phyloP scores from a whole-genome alignment of 2,113 vertebrate species.

The Isichthys henryi region DNA sequence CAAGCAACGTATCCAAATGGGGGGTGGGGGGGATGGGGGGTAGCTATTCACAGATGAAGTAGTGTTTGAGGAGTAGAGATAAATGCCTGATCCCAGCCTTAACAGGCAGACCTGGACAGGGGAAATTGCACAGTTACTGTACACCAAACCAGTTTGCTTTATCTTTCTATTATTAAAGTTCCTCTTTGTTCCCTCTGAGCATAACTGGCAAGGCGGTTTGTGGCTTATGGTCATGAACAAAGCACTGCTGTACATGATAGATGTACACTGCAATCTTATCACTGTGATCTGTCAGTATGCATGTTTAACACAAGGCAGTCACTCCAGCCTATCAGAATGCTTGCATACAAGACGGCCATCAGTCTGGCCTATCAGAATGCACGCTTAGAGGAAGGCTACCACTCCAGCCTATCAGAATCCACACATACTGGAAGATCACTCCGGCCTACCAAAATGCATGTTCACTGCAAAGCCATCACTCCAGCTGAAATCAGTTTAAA shows the following conservation, averaged over 20 bases:
- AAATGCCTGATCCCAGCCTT: neutral
- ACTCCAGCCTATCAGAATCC: neutral
- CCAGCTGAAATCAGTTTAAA: neutral
- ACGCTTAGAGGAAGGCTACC: neutral
- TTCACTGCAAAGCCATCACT: neutral
- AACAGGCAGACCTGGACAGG: neutral
- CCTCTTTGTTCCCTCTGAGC: neutral
- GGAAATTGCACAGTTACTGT: neutral
- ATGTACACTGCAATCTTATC: neutral
- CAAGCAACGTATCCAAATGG: neutral
- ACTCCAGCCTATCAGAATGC: neutral
- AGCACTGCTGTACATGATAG: neutral
- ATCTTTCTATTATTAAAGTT: neutral
- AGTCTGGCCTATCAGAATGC: neutral
- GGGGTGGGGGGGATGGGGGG: neutral
- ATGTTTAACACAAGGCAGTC: neutral
- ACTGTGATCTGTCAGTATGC: neutral
- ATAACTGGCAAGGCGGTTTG: neutral
- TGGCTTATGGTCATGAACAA: neutral
- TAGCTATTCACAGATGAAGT: neutral
- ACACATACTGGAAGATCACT: neutral
- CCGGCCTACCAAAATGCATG: neutral
- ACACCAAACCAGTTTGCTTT: neutral
- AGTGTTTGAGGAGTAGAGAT: neutral
- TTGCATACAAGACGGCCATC: neutral